A percentile compares a stretch with the other conserved stretches of the same genome.
Evolutionary conservation across 2,888 invertebrate genomes (phyloP).

Genomic region (Hydroisotoma schaefferi): DNA sequence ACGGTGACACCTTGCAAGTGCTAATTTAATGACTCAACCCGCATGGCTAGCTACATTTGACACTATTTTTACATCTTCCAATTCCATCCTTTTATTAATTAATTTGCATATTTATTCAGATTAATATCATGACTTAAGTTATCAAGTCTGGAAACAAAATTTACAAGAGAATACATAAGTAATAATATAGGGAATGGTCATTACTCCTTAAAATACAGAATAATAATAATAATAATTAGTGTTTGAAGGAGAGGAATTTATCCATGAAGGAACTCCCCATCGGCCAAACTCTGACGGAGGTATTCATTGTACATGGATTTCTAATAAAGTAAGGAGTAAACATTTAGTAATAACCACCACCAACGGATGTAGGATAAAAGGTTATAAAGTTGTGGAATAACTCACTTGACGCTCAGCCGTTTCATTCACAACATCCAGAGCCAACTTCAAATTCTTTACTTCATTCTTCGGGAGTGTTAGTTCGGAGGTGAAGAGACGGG

Average conservation of each 20-base stretch:
- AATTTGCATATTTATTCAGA: no score
- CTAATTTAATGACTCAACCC: no score
- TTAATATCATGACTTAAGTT: no score
- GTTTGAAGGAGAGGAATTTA: background rate
- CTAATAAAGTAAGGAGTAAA: constrained; percentile 16
- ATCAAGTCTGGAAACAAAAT: no score
- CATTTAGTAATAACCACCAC: background rate
- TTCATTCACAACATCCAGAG: constrained; percentile 30
- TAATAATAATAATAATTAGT: no score
- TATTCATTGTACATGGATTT: constrained; percentile 37
- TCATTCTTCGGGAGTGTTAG: constrained; percentile 32
- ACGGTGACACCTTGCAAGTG: no score
- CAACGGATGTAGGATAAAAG: background rate
- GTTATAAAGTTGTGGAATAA: background rate
- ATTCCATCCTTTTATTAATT: no score
- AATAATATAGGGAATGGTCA: no score
- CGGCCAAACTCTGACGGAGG: constrained; percentile 34
- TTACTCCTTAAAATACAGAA: no score
- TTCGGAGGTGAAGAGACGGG: constrained; percentile 38
- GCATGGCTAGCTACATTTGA: no score
- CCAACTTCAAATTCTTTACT: constrained; percentile 31
- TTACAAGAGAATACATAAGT: no score
- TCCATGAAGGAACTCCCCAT: constrained; percentile 31
- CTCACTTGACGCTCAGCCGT: constrained; percentile 34
- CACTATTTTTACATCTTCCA: no score